A percentile compares a stretch with the other conserved stretches of the same genome.
phyloP scores from a whole-genome alignment of 1,140 invertebrate genomes.

The Drosophila asahinai region DNA sequence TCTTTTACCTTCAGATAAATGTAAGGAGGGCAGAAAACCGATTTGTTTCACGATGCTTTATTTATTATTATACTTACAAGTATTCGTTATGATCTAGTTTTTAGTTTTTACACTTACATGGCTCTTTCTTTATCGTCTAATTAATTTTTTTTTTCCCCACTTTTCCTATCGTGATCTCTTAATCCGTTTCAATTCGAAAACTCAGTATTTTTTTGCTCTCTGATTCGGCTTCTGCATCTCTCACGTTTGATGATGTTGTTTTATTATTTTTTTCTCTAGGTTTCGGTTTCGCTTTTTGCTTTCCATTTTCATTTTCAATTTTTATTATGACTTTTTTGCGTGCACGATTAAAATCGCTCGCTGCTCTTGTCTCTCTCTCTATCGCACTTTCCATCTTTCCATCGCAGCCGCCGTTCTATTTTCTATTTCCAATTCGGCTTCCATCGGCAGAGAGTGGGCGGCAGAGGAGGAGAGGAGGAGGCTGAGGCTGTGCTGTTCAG shows the following conservation, averaged over 20 bases:
- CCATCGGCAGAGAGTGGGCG: constrained; percentile 3
- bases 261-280: not conserved
- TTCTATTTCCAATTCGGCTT: constrained; percentile 69
- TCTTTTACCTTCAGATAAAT: no score
- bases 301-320: constrained; percentile 44
- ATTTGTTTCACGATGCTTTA: no score
- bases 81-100: not conserved
- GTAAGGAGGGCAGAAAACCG: no score
- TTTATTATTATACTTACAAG: no score
- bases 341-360: constrained; percentile 64
- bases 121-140: not conserved
- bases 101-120: not conserved
- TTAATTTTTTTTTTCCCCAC: no score
- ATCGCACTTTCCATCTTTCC: constrained; percentile 16
- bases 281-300: constrained; percentile 16
- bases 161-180: not conserved
- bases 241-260: constrained; percentile 3
- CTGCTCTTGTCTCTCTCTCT: constrained; percentile 17
- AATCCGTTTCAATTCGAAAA: constrained; percentile 3
- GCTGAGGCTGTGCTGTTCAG: constrained; percentile 3
- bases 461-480: not conserved
- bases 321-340: constrained; percentile 68
- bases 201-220: not conserved
- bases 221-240: constrained; percentile 6
- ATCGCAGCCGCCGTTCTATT: constrained; percentile 45